Percentiles rank a stretch among this genome's conserved stretches.
These are phyloP conservation scores for Dinomys branickii DNA, from an alignment of 2,113 vertebrate genomes.

Conservation along the genomic window DNA sequence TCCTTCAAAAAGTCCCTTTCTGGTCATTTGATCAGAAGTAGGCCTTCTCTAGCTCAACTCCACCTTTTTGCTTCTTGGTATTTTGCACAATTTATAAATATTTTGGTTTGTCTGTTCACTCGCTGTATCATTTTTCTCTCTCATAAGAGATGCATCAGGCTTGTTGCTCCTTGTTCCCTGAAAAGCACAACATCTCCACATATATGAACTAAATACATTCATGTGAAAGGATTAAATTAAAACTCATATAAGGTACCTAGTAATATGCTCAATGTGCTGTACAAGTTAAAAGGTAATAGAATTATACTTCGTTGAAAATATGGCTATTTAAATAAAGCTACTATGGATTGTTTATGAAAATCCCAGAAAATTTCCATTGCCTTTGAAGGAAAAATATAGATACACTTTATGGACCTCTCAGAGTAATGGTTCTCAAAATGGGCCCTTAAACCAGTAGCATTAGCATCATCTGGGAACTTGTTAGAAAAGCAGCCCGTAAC, in stretches of 20 bases:
- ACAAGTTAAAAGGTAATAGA: neutral
- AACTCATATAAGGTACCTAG: neutral
- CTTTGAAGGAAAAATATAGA: neutral
- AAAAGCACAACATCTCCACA: neutral
- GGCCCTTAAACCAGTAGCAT: neutral
- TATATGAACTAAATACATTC: neutral
- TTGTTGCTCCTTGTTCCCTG: neutral
- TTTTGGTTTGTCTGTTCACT: neutral
- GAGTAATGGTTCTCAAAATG: neutral
- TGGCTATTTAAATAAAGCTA: neutral
- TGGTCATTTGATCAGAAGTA: neutral
- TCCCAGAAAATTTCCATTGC: neutral
- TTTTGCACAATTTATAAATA: neutral
- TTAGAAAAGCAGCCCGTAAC: neutral
- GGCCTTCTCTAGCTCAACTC: neutral
- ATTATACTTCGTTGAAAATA: neutral
- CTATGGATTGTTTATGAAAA: neutral
- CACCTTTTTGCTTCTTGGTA: no score
- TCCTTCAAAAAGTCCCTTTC: neutral
- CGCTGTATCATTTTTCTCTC: neutral
- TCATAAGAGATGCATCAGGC: neutral
- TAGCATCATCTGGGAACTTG: neutral
- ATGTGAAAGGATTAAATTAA: neutral
- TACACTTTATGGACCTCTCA: neutral
- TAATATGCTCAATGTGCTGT: neutral